These are phyloP conservation scores for Pocillopora meandrina DNA, from an alignment of 92 coral and sea anemone species.

Conservation along the genomic window DNA sequence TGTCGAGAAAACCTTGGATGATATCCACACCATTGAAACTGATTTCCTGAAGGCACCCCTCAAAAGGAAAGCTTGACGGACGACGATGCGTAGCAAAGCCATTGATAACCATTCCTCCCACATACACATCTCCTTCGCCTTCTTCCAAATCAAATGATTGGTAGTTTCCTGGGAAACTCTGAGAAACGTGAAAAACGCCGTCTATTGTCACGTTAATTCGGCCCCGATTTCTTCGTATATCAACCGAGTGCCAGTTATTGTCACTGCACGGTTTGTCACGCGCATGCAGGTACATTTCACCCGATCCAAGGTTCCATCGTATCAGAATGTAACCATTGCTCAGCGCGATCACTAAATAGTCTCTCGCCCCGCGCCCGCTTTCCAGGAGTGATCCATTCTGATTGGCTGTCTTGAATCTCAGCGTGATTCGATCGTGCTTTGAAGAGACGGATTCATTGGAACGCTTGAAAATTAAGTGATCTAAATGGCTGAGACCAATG, in stretches of 20 bases:
- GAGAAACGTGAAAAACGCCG: slow-evolving; percentile 2
- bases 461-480: slow-evolving; percentile 35
- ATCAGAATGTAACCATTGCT: slow-evolving; percentile 36
- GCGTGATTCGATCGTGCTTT: slow-evolving; percentile 40
- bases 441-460: slow-evolving; percentile 34
- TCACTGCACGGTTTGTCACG: slow-evolving; percentile 34
- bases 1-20: slow-evolving; percentile 3
- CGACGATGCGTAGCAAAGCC: slow-evolving; percentile 3
- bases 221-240: slow-evolving; percentile 37
- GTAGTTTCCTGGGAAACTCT: slow-evolving; percentile 49
- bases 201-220: slow-evolving; percentile 18
- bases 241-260: slow-evolving; percentile 55
- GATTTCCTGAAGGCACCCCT: slow-evolving; percentile 54
- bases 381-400: slow-evolving; percentile 43
- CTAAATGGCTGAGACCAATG: slow-evolving; percentile 28
- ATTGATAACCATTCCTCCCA: slow-evolving; percentile 44
- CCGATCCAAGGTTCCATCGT: slow-evolving; percentile 67
- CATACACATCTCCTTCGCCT: slow-evolving; percentile 55
- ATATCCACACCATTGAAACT: slow-evolving; percentile 46
- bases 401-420: slow-evolving; percentile 54
- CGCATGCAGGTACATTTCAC: slow-evolving; percentile 36
- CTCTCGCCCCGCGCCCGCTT: slow-evolving; percentile 42
- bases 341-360: slow-evolving; percentile 56
- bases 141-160: slow-evolving; percentile 50
- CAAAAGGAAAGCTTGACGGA: slow-evolving; percentile 29